Base-by-base conservation (phyloP, 2,888 invertebrate genomes). In the Aporophyla lueneburgensis region DNA sequence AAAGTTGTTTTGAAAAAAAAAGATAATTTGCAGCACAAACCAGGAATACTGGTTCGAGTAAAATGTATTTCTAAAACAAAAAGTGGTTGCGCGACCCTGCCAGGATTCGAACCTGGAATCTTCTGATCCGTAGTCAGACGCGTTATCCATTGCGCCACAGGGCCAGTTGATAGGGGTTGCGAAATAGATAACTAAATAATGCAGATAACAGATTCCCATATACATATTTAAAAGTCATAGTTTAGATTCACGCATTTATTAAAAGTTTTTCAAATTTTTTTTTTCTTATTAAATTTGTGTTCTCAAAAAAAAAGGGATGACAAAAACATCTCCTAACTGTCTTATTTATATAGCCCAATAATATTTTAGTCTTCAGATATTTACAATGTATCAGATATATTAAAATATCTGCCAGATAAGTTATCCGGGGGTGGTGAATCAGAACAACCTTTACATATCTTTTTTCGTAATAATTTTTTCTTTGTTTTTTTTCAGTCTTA, bases 111-210 rank as follows among this genome's bases (percentile, higher is more conserved):
- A 97, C 97, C 97, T 97, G 97, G 97, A 97, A 97, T 97, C 97
- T 97, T 97, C 97, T 97, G 97, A 97, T 97, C 97, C 97, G 97
- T 97, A 97, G 97, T 97, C 97, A 97, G 97, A 97, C 97, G 97
- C 97, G 97, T 97, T 97, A 97, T 97, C 97, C 97, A 93, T 97
- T 97, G 97, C 97, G 97, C 97, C 97, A 97, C 97, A 97, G 96
- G 97, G 97, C 97, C 97, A n/a, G 89, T 76, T 85, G 71, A 0
- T 0, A 9, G 6, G 0, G 0, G 0, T 0, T 0, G 0, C 1
- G 65, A 87, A 87, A 87, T 84, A 75, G 27, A n/a, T 71, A 43
- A 58, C 0, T 58, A 16, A 43, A 54, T 74, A 56, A 68, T 61
- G 58, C 56, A 40, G 21, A 56, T 9, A 33, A 59, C 0, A 56